Base-by-base conservation (phyloP, 2,797 vertebrate species). In the Cetoscarus ocellatus region DNA sequence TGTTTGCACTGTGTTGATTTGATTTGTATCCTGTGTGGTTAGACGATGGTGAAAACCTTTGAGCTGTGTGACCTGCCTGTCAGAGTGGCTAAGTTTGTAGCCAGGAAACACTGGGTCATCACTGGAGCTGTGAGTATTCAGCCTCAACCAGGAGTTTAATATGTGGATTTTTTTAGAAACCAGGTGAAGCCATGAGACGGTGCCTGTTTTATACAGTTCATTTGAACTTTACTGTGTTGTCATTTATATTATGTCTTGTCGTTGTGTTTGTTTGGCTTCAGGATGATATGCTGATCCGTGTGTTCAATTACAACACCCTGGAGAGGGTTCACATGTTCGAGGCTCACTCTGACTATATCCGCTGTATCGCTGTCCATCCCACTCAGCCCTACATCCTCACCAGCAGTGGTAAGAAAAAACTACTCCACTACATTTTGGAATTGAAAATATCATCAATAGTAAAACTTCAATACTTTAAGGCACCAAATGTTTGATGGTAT, bases 211-310 rank as follows among this genome's bases (percentile, higher is more conserved):
- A 12, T 43, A 10, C 8, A 10, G 12, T 43, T 1, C 11, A 43
- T 13, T 11, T 44, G 15, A n/a, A 15, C 14, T 45, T 45, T 6
- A 13, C 1, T 45, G 14, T 45, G 14, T 45, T 45, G 6, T 45
- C 15, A n/a, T 1, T 19, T 8, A 43, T 49, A 61, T 18, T 3
- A 40, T 27, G 27, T 35, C 12, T 19, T 51, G 8, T 36, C 13
- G n/a, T 2, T 65, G 5, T n/a, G 3, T 0, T 27, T 51, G 2
- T 38, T 14, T 36, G n/a, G 38, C 51, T 15, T 1, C 34, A 98
- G 97, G 97, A 98, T 91, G 97, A 98, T 78, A 97, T 98, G 97
- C 96, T 96, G 89, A 98, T 98, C 73, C 94, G 96, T 66, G 97
- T 97, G 61, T 98, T 98, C 83, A 98, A 98, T 73, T 98, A 98